Conservation (phyloP, 2,797 vertebrate genomes). For the Falco naumanni region DNA sequence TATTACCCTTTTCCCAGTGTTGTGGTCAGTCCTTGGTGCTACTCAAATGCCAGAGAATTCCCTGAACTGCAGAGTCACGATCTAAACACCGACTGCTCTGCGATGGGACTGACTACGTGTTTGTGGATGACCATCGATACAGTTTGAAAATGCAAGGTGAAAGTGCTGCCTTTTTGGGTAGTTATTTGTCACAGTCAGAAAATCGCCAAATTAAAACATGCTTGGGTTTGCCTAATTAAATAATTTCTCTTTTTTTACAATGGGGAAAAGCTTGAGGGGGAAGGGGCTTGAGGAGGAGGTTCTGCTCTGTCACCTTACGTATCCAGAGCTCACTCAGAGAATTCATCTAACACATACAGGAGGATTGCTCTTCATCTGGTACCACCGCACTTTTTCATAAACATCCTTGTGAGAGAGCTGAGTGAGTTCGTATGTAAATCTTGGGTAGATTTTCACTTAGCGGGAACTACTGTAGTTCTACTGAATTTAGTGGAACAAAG, state of each 20-base stretch:
- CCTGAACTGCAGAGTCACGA: background rate
- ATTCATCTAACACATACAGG: background rate
- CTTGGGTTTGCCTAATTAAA: background rate
- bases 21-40: conserved; percentile 1
- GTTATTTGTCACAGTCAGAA: background rate
- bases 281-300: background rate
- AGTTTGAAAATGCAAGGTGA: background rate
- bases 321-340: background rate
- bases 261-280: background rate
- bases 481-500: background rate
- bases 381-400: background rate
- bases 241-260: background rate
- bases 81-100: background rate
- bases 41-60: background rate
- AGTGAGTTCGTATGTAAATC: fast-evolving
- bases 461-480: background rate
- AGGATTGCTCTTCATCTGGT: background rate
- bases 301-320: background rate
- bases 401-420: background rate
- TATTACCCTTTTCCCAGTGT: background rate
- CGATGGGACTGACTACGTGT: fast-evolving
- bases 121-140: background rate
- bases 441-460: background rate
- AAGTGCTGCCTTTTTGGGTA: background rate
- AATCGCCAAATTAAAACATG: background rate